Base-by-base conservation (phyloP, 35 echinoderm and acorn worm genomes). In the Apostichopus californicus region DNA sequence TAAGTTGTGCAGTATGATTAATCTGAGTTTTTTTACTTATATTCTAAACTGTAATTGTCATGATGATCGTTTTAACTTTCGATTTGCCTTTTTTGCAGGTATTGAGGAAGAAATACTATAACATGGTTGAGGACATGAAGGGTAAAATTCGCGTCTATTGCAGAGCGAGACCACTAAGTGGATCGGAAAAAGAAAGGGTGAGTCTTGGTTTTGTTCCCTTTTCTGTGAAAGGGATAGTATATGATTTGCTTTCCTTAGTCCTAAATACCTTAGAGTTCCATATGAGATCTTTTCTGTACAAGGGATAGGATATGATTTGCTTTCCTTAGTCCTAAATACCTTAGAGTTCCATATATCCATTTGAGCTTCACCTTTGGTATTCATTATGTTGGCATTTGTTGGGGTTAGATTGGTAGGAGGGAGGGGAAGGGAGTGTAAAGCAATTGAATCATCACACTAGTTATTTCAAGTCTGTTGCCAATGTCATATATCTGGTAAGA, bases 71-170 rank as follows among this genome's bases (percentile, higher is more conserved):
- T 46, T 46, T 46, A 46, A 46, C 34, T 46, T 46, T 46, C 34
- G 34, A 46, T 46, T 46, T 46, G 34, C 34, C 0, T 46, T 46
- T 46, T 46, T 73, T 46, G 5, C 26, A 98, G 97, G 95, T 98
- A 17, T 73, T 98, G 93, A 93, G 97, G 71, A 98, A 98, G 93
- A 98, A 98, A 57, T 98, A 98, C 80, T 98, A 98, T 93, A 98
- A 98, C 77, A 96, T 96, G 95, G 95, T 98, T 8, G 97, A 98
- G 77, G 97, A 98, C 54, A 98, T 98, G 97, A 98, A 98, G 86
- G 97, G 97, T 56, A 98, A 98, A 93, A 98, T 98, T 52, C 93
- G 97, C 8, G 97, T 98, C n/a, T 98, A 95, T 63, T 98, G 97
- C 91, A 87, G 97, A 18, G 52, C 93, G 26, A 94, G 97, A 89